These are phyloP conservation scores for Microctenopoma stevenorrisi DNA, from an alignment of 2,797 vertebrate genomes.

Conservation along the genomic window DNA sequence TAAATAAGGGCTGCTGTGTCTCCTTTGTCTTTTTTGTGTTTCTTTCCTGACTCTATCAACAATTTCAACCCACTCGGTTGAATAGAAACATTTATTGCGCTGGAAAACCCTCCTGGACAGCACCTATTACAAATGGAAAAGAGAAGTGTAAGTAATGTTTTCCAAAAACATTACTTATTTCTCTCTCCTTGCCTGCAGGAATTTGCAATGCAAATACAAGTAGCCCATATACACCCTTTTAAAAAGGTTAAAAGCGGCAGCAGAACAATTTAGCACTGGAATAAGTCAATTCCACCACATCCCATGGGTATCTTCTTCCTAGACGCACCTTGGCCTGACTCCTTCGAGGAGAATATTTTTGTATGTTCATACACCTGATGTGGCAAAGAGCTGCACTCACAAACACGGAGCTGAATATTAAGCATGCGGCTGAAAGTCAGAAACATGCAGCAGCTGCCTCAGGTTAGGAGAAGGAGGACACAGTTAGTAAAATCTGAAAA, in stretches of 20 bases:
- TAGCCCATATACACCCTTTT: constrained; percentile 15
- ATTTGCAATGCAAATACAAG: constrained; percentile 49
- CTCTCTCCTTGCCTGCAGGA: neutral
- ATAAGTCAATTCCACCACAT: constrained; percentile 7
- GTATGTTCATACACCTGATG: neutral
- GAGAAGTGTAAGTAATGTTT: constrained; percentile 16
- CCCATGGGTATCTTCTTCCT: neutral
- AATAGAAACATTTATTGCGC: neutral
- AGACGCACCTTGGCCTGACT: neutral
- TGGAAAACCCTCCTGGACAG: neutral
- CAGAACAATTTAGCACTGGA: constrained; percentile 25
- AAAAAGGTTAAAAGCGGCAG: constrained; percentile 19
- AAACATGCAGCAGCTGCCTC: constrained; percentile 13
- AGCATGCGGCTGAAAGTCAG: neutral
- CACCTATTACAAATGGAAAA: constrained; percentile 27
- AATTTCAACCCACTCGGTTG: neutral
- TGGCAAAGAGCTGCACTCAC: neutral
- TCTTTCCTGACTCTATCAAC: constrained; percentile 33
- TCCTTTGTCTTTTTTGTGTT: constrained; percentile 67
- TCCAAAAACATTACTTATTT: neutral
- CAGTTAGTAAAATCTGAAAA: constrained; percentile 7
- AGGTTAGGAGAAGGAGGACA: neutral
- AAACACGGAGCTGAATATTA: constrained; percentile 3
- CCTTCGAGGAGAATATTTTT: constrained; percentile 13
- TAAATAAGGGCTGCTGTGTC: constrained; percentile 67